Base-by-base conservation (phyloP, 2,113 vertebrate genomes). In the Cepphus grylle region DNA sequence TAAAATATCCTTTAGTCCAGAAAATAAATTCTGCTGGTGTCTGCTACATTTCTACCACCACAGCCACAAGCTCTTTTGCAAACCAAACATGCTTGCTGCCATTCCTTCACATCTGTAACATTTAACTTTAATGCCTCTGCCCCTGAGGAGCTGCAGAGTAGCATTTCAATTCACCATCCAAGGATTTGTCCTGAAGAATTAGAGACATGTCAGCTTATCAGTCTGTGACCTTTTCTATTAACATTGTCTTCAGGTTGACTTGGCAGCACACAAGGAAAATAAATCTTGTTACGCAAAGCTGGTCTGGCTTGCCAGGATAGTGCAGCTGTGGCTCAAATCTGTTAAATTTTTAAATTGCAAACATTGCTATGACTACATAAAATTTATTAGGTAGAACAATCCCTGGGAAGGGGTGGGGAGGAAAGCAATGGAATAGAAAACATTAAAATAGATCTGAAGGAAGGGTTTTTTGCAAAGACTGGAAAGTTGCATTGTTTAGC, bases 151-250 rank as follows among this genome's bases (percentile, higher is more conserved):
- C 88, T 81, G 47, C 86, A 56, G 93, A 95, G 92, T 87, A 97
- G 96, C 95, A 97, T 97, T 97, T 95, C 97, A 97, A 92, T 97
- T 93, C 71, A 0, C 88, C 79, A 80, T 81, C 86, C 88, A 61
- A 0, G 8, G 91, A 95, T 96, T 93, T 96, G 93, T 96, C 91
- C 97, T 86, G 86, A 96, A 98, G 97, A 97, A 97, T 91, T 94
- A 96, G 85, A 91, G 72, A 76, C 80, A 93, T 95, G 96, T 97
- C 97, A 97, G 89, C 86, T 74, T 97, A 97, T 97, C 97, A 97
- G 96, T 58, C 18, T 86, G 95, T 98, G 97, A 98, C 97, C 97
- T 98, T 98, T 98, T 95, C 96, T 95, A 97, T 90, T 98, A 98
- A 98, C 95, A 97, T 96, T 96, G 96, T 97, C 97, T 97, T 95